Evolutionary conservation across 2,113 vertebrate species (phyloP).

Genomic region (Elanus axillaris): DNA sequence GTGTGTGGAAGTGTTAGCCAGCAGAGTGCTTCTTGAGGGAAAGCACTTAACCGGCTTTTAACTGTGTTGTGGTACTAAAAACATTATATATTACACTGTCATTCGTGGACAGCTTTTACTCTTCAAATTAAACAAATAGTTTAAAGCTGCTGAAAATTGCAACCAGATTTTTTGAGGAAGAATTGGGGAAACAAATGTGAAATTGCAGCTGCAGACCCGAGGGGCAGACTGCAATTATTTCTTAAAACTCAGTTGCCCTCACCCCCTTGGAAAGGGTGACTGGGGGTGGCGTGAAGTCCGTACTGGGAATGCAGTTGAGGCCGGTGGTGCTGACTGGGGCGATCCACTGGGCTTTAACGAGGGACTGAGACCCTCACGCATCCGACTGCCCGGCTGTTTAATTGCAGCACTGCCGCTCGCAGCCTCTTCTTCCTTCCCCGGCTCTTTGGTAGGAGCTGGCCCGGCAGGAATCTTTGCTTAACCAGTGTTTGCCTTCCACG

Average conservation of each 20-base stretch:
- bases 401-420: accelerated
- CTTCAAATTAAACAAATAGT: not conserved
- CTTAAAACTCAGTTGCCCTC: not conserved
- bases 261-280: not conserved
- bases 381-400: not conserved
- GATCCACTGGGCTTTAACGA: not conserved
- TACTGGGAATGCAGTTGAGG: not conserved
- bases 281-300: not conserved
- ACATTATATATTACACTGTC: not conserved
- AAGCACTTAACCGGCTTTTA: not conserved
- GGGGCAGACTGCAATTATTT: not conserved
- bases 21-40: not conserved
- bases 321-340: not conserved
- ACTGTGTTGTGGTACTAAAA: not conserved
- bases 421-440: not conserved
- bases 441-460: not conserved
- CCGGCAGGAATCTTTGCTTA: not conserved
- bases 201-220: not conserved
- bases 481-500: not conserved
- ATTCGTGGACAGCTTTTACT: not conserved
- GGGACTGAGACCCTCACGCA: accelerated
- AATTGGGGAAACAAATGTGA: not conserved
- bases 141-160: constrained; percentile 7
- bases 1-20: not conserved
- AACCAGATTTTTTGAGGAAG: not conserved